phyloP scores from a whole-genome alignment of 2,888 invertebrate species.

The Digitonthophagus gazella region DNA sequence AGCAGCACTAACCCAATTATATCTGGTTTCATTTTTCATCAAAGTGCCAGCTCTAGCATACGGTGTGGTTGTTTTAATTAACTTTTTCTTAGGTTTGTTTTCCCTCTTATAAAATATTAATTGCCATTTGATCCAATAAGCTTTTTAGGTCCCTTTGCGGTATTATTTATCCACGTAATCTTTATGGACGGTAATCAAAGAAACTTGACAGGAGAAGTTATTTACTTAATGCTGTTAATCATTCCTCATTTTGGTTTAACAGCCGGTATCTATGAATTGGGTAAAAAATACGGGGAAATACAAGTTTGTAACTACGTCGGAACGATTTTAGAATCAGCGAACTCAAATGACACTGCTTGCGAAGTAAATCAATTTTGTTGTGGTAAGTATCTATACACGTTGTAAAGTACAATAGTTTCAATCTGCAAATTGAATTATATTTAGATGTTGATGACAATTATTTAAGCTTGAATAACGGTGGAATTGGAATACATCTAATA shows the following conservation, averaged over 20 bases:
- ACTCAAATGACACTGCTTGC: not conserved
- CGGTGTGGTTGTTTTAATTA: not conserved
- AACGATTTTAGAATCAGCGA: not conserved
- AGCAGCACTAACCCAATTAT: not conserved
- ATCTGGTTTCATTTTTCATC: not conserved
- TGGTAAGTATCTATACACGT: not conserved
- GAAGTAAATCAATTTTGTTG: slow-evolving; percentile 1
- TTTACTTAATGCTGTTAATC: not conserved
- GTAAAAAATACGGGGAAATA: not conserved
- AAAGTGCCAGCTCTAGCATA: not conserved
- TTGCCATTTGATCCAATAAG: too few species aligned
- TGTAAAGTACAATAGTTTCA: not conserved
- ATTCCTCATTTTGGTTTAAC: not conserved
- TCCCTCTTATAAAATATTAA: too few species aligned
- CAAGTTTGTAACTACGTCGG: not conserved
- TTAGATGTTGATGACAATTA: slow-evolving; percentile 46
- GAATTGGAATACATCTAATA: slow-evolving; percentile 66
- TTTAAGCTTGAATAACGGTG: slow-evolving; percentile 66
- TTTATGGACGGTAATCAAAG: not conserved
- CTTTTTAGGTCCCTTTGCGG: not conserved
- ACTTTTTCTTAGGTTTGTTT: slow-evolving; percentile 6
- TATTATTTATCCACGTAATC: not conserved
- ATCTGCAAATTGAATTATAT: slow-evolving; percentile 3
- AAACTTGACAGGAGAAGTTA: not conserved
- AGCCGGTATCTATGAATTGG: not conserved